phyloP scores from a whole-genome alignment of 2,113 vertebrate genomes.

The Arizona elegans region DNA sequence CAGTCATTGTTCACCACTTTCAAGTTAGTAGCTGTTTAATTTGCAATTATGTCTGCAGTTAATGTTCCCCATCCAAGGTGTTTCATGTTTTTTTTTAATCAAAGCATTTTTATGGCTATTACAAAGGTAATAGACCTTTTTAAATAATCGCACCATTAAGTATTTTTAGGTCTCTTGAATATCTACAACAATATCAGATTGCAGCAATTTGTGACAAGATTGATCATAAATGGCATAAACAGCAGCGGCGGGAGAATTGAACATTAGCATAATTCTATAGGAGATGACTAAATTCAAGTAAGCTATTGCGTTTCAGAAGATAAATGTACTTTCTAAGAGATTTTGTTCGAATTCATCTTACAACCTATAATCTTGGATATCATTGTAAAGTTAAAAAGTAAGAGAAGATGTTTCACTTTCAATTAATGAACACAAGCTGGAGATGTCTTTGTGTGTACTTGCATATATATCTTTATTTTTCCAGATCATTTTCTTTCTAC shows the following conservation, averaged over 20 bases:
- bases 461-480: not conserved
- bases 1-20: not conserved
- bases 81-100: not conserved
- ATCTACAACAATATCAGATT: slow-evolving; percentile 7
- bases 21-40: not conserved
- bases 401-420: not conserved
- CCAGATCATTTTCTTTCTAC: no score
- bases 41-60: not conserved
- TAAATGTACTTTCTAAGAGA: not conserved
- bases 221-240: slow-evolving; percentile 1
- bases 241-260: slow-evolving; percentile 7
- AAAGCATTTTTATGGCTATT: slow-evolving; percentile 8
- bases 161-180: not conserved
- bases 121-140: slow-evolving; percentile 11
- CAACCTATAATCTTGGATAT: not conserved
- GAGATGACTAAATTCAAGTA: not conserved
- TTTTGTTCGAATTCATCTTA: not conserved
- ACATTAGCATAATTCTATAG: not conserved
- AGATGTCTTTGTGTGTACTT: not conserved
- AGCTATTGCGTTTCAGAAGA: not conserved
- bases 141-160: slow-evolving; percentile 6
- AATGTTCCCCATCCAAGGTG: not conserved
- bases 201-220: slow-evolving; percentile 9
- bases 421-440: not conserved
- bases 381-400: not conserved